A percentile compares a stretch with the other conserved stretches of the same genome.
Conservation (phyloP, 2,797 vertebrate species). For the Acanthornis magna region DNA sequence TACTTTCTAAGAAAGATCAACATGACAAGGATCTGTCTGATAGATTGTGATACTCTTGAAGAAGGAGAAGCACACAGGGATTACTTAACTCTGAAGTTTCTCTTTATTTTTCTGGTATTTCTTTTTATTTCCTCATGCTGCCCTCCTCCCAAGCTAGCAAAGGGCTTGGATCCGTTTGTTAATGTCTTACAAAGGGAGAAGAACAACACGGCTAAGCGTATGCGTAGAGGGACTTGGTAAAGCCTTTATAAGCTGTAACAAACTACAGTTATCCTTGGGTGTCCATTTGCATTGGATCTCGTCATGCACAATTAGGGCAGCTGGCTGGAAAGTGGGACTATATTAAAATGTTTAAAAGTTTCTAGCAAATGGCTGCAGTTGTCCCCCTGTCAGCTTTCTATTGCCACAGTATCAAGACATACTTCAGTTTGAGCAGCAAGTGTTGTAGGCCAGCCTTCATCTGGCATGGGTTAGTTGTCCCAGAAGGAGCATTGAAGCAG, state of each 20-base stretch:
- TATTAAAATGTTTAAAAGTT: constrained; percentile 40
- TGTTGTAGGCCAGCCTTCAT: background rate
- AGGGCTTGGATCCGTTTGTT: background rate
- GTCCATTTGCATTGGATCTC: background rate
- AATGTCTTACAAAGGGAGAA: background rate
- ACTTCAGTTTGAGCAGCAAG: background rate
- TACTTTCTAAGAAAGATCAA: constrained; percentile 8
- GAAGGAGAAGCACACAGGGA: background rate
- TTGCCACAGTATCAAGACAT: background rate
- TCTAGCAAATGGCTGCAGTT: background rate
- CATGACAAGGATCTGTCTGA: background rate
- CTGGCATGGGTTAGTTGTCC: background rate
- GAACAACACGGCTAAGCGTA: background rate
- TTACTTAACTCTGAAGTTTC: constrained; percentile 29
- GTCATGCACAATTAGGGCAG: background rate
- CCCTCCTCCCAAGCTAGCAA: background rate
- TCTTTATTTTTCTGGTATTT: constrained; percentile 23
- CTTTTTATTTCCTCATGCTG: background rate
- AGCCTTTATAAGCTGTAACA: constrained; percentile 1
- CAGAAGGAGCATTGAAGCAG: background rate
- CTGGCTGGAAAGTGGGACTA: background rate
- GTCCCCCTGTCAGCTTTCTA: background rate
- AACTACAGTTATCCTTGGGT: background rate
- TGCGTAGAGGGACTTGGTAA: background rate
- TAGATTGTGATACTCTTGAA: background rate